A percentile compares a stretch with the other conserved stretches of the same genome.
phyloP scores from a whole-genome alignment of 2,113 vertebrate genomes.

The Nycticorax nycticorax region DNA sequence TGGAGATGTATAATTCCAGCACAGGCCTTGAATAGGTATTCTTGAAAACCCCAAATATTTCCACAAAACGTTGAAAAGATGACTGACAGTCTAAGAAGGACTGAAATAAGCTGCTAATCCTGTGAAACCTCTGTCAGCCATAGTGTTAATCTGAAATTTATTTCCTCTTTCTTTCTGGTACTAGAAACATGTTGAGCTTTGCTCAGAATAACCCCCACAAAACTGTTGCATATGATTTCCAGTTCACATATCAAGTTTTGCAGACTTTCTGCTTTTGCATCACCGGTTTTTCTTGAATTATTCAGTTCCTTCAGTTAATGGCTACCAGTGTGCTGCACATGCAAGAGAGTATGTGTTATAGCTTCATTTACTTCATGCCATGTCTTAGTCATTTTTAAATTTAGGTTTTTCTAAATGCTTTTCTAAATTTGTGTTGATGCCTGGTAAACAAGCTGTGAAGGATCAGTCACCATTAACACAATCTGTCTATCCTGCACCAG shows the following conservation, averaged over 20 bases:
- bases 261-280: neutral
- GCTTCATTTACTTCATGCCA: neutral
- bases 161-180: neutral
- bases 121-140: neutral
- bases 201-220: neutral
- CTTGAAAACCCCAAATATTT: neutral
- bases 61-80: neutral
- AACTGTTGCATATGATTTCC: neutral
- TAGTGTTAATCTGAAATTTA: neutral
- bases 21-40: neutral
- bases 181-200: neutral
- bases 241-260: neutral
- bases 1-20: neutral
- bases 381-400: neutral
- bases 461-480: constrained; percentile 46
- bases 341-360: neutral
- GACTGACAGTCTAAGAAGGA: neutral
- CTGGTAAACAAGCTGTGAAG: constrained; percentile 28
- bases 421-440: constrained; percentile 6
- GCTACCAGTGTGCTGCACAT: neutral
- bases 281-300: constrained; percentile 1
- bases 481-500: constrained; percentile 23
- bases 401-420: neutral
- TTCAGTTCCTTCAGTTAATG: neutral
- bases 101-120: neutral